Evolutionary conservation across 2,113 vertebrate species (phyloP).

Genomic region (Micronisus gabar): DNA sequence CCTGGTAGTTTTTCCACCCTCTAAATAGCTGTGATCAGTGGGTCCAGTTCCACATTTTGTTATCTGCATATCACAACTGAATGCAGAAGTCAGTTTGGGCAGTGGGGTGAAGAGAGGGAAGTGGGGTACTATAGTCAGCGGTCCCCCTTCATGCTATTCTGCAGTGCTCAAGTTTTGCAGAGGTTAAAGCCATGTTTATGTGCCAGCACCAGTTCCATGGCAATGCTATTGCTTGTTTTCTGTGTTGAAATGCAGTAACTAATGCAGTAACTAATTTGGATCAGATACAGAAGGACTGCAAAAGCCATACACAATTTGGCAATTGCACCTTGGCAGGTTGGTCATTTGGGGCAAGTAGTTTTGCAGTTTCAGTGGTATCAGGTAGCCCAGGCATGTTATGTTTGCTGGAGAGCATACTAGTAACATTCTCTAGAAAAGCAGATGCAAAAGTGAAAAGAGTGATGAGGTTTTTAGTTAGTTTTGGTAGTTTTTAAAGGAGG

Average conservation of each 20-base stretch:
- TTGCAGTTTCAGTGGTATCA: not conserved
- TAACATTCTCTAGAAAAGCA: not conserved
- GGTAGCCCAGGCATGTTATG: not conserved
- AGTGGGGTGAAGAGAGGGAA: not conserved
- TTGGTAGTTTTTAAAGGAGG: not conserved
- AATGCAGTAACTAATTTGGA: not conserved
- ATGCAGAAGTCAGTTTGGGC: not conserved
- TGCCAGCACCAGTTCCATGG: not conserved
- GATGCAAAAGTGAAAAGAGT: not conserved
- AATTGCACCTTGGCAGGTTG: not conserved
- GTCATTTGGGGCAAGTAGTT: not conserved
- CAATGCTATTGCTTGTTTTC: not conserved
- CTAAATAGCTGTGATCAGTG: not conserved
- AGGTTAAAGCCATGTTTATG: not conserved
- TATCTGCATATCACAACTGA: not conserved
- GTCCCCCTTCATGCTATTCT: not conserved
- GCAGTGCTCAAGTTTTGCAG: not conserved
- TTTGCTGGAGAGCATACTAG: not conserved
- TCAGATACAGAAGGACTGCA: not conserved
- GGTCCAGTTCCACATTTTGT: not conserved
- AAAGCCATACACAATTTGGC: not conserved
- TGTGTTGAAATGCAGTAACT: not conserved
- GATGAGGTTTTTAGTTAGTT: not conserved
- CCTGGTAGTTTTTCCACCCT: not conserved
- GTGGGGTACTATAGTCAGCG: not conserved